Percentiles rank a stretch among this genome's conserved stretches.
Conservation (phyloP, 2,888 invertebrate genomes). For the Thereva unica region DNA sequence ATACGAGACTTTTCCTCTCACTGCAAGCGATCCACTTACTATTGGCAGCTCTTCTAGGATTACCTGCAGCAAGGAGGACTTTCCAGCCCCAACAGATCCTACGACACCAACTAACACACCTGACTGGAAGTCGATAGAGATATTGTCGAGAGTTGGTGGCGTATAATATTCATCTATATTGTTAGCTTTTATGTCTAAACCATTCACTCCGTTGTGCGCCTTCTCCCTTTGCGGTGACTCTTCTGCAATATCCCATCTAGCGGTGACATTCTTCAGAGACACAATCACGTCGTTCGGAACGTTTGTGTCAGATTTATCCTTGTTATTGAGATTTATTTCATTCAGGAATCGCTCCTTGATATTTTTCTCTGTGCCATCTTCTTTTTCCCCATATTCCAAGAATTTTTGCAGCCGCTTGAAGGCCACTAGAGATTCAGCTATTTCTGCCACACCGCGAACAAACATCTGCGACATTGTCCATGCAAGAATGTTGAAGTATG, state of each 20-base stretch:
- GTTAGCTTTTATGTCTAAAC: constrained; percentile 7
- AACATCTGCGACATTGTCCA: constrained; percentile 65
- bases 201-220: not conserved
- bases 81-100: constrained; percentile 77
- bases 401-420: constrained; percentile 67
- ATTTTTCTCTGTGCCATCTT: constrained; percentile 17
- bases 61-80: constrained; percentile 69
- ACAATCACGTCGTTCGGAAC: constrained; percentile 45
- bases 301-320: constrained; percentile 12
- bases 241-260: constrained; percentile 57
- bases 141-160: constrained; percentile 59
- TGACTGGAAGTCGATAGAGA: constrained; percentile 61
- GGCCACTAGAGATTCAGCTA: constrained; percentile 79
- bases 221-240: constrained; percentile 26
- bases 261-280: constrained; percentile 52
- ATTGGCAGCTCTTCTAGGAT: constrained; percentile 74
- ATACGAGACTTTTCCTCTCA: constrained; percentile 71
- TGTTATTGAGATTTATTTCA: not conserved
- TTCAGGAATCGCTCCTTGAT: constrained; percentile 36
- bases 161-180: constrained; percentile 27
- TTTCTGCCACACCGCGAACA: constrained; percentile 72
- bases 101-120: constrained; percentile 71
- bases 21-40: constrained; percentile 60
- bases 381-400: constrained; percentile 55
- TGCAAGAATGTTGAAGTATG: constrained; percentile 62